Percentiles rank a stretch among this genome's conserved stretches.
phyloP scores from a whole-genome alignment of 2,797 vertebrate species.

The Tarsius wallacei region DNA sequence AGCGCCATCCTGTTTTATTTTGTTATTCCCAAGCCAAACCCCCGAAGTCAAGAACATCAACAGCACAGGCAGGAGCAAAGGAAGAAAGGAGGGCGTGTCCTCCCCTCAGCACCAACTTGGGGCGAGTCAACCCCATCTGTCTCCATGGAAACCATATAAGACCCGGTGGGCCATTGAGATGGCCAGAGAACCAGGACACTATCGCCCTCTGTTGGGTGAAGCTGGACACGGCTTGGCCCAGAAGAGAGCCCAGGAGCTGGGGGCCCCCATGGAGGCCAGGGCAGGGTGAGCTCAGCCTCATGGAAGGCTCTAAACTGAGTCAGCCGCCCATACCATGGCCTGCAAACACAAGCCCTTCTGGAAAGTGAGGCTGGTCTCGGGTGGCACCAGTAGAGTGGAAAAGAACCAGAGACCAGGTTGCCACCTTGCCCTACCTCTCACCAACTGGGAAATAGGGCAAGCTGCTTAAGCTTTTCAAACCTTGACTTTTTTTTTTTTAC shows the following conservation, averaged over 20 bases:
- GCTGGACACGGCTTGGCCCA: not conserved
- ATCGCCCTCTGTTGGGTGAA: slow-evolving; percentile 47
- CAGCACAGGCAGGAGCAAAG: accelerated
- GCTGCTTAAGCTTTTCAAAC: not conserved
- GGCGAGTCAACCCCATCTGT: not conserved
- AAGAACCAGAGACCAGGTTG: not conserved
- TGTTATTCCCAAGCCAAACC: slow-evolving; percentile 35
- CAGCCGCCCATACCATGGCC: not conserved
- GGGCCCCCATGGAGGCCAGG: not conserved
- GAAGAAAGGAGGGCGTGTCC: not conserved
- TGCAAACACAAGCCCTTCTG: not conserved
- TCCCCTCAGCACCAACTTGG: not conserved
- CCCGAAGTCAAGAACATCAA: not conserved
- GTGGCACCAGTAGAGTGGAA: not conserved
- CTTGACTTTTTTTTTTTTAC: not conserved
- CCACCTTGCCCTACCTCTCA: not conserved
- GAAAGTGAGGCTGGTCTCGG: not conserved
- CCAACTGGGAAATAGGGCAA: not conserved
- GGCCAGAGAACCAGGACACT: not conserved
- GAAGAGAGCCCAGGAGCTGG: not conserved
- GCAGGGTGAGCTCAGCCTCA: not conserved
- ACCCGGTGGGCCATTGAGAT: not conserved
- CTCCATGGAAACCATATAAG: slow-evolving; percentile 7
- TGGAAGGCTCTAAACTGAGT: not conserved
- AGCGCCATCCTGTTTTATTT: not conserved